Conservation (phyloP, 2,888 invertebrate species). For the Caradrina clavipalpis region DNA sequence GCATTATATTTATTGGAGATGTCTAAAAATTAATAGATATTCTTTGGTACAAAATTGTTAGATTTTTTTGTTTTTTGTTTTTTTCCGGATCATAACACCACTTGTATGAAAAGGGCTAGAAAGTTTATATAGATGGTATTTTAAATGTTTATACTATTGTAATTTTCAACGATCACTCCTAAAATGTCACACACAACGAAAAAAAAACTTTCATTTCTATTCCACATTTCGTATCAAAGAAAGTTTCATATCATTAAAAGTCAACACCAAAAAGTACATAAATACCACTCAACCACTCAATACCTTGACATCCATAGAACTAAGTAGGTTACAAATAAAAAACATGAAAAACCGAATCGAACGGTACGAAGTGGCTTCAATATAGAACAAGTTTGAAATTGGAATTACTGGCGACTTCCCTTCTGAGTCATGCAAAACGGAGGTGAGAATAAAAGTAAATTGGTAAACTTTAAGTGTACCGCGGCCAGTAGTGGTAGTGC, state of each 20-base stretch:
- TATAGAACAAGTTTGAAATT: constrained; percentile 85
- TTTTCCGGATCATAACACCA: too few relatives aligned
- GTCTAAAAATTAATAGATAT: too few relatives aligned
- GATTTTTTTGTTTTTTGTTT: too few relatives aligned
- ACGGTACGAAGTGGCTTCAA: constrained; percentile 72
- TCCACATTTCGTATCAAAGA: neutral
- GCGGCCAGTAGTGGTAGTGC: constrained; percentile 65
- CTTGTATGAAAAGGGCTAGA: too few relatives aligned
- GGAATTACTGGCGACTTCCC: constrained; percentile 79
- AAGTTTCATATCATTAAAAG: neutral
- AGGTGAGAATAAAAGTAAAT: constrained; percentile 83
- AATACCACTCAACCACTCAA: too few relatives aligned
- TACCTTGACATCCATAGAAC: constrained; percentile 23
- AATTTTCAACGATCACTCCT: too few relatives aligned
- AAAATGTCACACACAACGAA: too few relatives aligned
- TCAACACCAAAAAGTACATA: neutral
- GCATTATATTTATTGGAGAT: too few relatives aligned
- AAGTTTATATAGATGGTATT: too few relatives aligned
- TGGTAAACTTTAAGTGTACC: constrained; percentile 82
- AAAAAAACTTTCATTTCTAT: too few relatives aligned
- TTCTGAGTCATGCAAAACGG: constrained; percentile 82
- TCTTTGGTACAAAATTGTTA: too few relatives aligned
- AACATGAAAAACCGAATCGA: constrained; percentile 68
- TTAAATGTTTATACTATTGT: too few relatives aligned
- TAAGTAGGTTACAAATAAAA: constrained; percentile 48